Base-by-base conservation (phyloP, 2,888 invertebrate genomes). In the Lasius platythorax region DNA sequence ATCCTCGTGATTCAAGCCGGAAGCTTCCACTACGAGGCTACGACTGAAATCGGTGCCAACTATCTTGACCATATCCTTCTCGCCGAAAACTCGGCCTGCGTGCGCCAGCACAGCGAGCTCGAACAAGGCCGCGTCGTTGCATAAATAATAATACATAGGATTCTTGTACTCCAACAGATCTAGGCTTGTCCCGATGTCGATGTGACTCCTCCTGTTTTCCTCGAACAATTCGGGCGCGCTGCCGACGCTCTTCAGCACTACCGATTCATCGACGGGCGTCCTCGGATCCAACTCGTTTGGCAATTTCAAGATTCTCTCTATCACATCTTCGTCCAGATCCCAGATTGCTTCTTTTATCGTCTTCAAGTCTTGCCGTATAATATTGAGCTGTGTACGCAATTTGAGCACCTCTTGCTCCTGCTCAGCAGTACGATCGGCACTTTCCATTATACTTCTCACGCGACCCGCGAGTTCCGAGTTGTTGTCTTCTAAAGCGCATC, bases 41-140 rank as follows among this genome's bases (percentile, higher is more conserved):
- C 97, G 96, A 6, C 96, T 96, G 95, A 98, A 98, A 95, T 98
- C 98, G 0, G 98, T 96, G 94, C 98, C 98, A 0, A 97, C 96
- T 91, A 97, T 96, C 91, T 97, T 96, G 0, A 96, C 93, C 92
- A 96, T 97, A n/a, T 96, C 95, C 15, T 95, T 94, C 0, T 96
- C 94, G 33, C 95, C 94, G 8, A 96, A 92, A 76, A 95, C 93
- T 73, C 95, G 93, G 1, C 95, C 93, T 15, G 95, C 89, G 4
- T 95, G 93, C 76, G 94, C 95, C 89, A 96, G 95, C 18, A 96
- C 94, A 30, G 96, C 96, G 12, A 97, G 95, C 95, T 98, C 98
- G 93, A 97, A 97, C 23, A 97, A 90, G 0, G 97, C 97, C 0
- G 97, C 97, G 85, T 97, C 96, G 30, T 96, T 96, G 93, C 96